These are phyloP conservation scores for Nomada fucata DNA, from an alignment of 2,888 invertebrate genomes.

Conservation along the genomic window DNA sequence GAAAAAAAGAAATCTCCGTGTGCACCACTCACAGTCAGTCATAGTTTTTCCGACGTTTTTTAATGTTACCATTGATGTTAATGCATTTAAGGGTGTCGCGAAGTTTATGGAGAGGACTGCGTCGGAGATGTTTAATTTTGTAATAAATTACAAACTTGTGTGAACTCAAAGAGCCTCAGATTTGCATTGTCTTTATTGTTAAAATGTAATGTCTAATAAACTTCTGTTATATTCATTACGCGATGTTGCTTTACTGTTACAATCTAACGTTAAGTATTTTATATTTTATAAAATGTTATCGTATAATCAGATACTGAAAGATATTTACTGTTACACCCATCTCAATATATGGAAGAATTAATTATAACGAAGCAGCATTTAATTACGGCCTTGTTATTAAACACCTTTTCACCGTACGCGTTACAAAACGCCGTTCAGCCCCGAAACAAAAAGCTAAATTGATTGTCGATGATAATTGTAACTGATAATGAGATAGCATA, in stretches of 20 bases:
- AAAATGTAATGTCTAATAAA: slow-evolving; percentile 69
- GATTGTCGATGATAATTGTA: neutral
- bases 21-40: slow-evolving; percentile 38
- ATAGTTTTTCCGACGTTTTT: slow-evolving; percentile 46
- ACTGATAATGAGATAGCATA: slow-evolving; percentile 23
- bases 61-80: slow-evolving; percentile 51
- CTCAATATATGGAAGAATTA: neutral
- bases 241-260: slow-evolving; percentile 19
- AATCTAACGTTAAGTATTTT: neutral
- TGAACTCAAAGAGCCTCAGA: slow-evolving; percentile 57
- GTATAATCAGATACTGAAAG: neutral
- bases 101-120: slow-evolving; percentile 40
- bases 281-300: neutral
- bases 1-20: slow-evolving; percentile 39
- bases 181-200: slow-evolving; percentile 69
- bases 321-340: neutral
- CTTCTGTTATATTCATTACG: slow-evolving; percentile 66
- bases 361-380: too few species aligned
- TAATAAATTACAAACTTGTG: slow-evolving; percentile 63
- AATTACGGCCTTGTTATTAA: neutral
- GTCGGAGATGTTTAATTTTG: slow-evolving; percentile 66
- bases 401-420: neutral
- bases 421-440: neutral
- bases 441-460: neutral
- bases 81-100: slow-evolving; percentile 61